Percentiles rank a stretch among this genome's conserved stretches.
Evolutionary conservation across 2,888 invertebrate genomes (phyloP).

Genomic region (Limnephilus marmoratus): DNA sequence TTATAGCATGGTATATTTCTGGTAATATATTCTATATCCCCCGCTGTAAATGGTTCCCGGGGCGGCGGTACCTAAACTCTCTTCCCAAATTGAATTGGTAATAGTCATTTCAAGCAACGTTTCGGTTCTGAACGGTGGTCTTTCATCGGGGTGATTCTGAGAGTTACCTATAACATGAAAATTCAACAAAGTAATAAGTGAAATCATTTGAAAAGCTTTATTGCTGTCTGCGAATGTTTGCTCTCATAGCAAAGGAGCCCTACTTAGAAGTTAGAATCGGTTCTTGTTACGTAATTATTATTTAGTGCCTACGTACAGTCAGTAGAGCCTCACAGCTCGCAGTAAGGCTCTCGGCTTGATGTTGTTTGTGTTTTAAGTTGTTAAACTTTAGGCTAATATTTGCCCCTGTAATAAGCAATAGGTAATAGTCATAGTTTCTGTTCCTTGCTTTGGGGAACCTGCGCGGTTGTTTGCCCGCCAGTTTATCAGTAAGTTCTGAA

Average conservation of each 20-base stretch:
- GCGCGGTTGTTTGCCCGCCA: not conserved
- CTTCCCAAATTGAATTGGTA: too few relatives aligned
- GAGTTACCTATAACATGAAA: not conserved
- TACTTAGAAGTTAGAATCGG: not conserved
- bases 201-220: not conserved
- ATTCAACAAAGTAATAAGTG: not conserved
- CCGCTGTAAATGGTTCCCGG: too few relatives aligned
- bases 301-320: not conserved
- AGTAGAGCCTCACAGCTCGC: not conserved
- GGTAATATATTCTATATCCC: too few relatives aligned
- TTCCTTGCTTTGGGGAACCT: slow-evolving; percentile 2
- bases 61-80: too few relatives aligned
- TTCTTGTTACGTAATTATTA: not conserved
- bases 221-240: not conserved
- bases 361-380: slow-evolving; percentile 39
- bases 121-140: too few relatives aligned
- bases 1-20: too few relatives aligned
- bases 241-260: not conserved
- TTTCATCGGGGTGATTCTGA: too few relatives aligned
- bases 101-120: too few relatives aligned
- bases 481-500: not conserved
- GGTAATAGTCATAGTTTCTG: not conserved
- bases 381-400: slow-evolving; percentile 37
- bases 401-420: slow-evolving; percentile 30
- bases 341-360: slow-evolving; percentile 5